Conservation (phyloP, 2,888 invertebrate genomes). For the Melangyna quadrimaculata region DNA sequence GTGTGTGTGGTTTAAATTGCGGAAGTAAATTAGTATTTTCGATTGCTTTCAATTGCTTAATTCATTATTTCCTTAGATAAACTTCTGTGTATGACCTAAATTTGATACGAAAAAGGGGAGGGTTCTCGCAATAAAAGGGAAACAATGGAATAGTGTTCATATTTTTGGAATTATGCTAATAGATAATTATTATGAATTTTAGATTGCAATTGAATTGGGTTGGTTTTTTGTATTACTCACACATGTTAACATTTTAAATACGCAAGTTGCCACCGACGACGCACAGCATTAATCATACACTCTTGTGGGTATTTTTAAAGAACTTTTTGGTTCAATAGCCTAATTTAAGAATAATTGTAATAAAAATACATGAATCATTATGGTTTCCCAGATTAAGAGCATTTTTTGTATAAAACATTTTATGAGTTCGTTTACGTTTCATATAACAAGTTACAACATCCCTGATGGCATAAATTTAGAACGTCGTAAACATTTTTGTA, state of each 20-base stretch:
- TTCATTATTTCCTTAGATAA: conserved; percentile 16
- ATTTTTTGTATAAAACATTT: neutral
- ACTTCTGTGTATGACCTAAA: conserved; percentile 39
- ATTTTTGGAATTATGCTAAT: neutral
- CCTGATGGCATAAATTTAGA: neutral
- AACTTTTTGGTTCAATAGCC: neutral
- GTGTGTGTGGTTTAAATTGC: conserved; percentile 4
- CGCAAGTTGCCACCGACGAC: neutral
- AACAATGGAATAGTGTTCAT: neutral
- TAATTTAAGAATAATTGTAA: neutral
- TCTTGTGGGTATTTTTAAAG: neutral
- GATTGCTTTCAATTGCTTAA: conserved; percentile 42
- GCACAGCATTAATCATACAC: neutral
- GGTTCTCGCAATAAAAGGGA: neutral
- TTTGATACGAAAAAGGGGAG: neutral
- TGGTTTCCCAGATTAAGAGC: neutral
- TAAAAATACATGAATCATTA: neutral
- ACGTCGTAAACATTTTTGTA: neutral
- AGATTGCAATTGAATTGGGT: neutral
- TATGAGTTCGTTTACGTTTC: neutral
- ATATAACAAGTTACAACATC: neutral
- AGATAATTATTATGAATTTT: neutral
- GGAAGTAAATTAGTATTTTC: conserved; percentile 58
- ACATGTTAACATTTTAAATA: neutral
- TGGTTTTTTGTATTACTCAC: neutral